Conservation (phyloP, 2,888 invertebrate genomes). For the Dimorphilus gyrociliatus region DNA sequence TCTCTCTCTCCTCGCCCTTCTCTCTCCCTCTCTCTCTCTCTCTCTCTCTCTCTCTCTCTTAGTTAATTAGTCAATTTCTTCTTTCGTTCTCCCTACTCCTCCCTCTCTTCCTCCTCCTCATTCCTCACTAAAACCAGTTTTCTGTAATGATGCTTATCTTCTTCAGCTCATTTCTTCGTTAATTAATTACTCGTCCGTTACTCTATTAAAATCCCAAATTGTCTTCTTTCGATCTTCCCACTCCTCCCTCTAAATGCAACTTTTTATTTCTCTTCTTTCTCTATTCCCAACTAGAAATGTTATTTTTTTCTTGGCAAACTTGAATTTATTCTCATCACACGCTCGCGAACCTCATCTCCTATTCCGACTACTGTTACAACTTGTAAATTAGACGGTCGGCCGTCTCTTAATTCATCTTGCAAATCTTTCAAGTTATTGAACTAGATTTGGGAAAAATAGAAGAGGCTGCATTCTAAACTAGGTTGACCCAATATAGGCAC, state of each 20-base stretch:
- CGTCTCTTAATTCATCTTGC: too few species aligned
- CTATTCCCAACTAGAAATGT: too few species aligned
- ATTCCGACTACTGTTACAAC: too few species aligned
- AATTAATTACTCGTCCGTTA: not conserved
- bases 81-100: not conserved
- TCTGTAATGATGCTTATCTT: not conserved
- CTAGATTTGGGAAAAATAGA: too few species aligned
- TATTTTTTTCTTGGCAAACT: too few species aligned
- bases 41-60: not conserved
- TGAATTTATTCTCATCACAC: too few species aligned
- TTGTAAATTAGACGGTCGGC: too few species aligned
- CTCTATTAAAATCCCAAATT: not conserved
- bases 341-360: too few species aligned
- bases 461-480: too few species aligned
- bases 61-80: not conserved
- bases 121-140: not conserved
- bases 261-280: not conserved
- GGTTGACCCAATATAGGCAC: too few species aligned
- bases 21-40: not conserved
- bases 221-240: not conserved
- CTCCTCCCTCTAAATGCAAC: not conserved
- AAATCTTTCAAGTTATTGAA: too few species aligned
- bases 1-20: not conserved
- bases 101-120: slow-evolving; percentile 2
- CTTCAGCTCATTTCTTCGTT: not conserved